Base-by-base conservation (phyloP, 2,113 vertebrate species). In the Mobula hypostoma region DNA sequence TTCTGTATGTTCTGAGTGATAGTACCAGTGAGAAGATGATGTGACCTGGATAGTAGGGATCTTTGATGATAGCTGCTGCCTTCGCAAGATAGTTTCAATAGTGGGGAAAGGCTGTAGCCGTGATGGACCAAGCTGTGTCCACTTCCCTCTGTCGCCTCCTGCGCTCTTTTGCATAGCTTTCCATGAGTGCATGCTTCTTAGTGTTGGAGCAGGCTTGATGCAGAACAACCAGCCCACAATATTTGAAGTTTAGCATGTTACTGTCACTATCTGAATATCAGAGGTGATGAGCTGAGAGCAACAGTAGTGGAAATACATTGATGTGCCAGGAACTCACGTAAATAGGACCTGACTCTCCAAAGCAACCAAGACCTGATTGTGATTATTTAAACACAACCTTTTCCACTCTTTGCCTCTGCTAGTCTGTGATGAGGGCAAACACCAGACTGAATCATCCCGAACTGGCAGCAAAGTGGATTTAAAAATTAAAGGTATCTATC, bases 401-500 rank as follows among this genome's bases (percentile, higher is more conserved):
- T 15, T 24, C 24, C 9, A 63, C 29, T 32, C n/a, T 29, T 90
- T 90, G 72, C 72, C 21, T 19, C 72, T 74, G 72, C 72, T 24
- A 29, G 14, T 66, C 61, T 32, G 61, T 15, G 29, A n/a, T 19
- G 9, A 66, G 14, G 29, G 5, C 27, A 29, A 17, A 7, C 58
- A 63, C 12, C 56, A 27, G 27, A 32, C 63, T 27, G 12, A 32
- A 17, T 32, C 29, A 7, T 32, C 29, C 19, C 7, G n/a, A 90
- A 19, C n/a, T 66, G 85, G 82, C 82, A 85, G 82, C n/a, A 17
- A 32, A 90, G n/a, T 8, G 63, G 85, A 19, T 66, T 32, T n/a
- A 90, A 66, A 90, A 90, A 66, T 66, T 15, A 90, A 66, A 88
- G 58, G 61, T 88, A 88, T 88, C 85, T n/a, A 17, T 32, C 29